phyloP scores from a whole-genome alignment of 2,888 invertebrate species.

The Dicyrtomina minuta region DNA sequence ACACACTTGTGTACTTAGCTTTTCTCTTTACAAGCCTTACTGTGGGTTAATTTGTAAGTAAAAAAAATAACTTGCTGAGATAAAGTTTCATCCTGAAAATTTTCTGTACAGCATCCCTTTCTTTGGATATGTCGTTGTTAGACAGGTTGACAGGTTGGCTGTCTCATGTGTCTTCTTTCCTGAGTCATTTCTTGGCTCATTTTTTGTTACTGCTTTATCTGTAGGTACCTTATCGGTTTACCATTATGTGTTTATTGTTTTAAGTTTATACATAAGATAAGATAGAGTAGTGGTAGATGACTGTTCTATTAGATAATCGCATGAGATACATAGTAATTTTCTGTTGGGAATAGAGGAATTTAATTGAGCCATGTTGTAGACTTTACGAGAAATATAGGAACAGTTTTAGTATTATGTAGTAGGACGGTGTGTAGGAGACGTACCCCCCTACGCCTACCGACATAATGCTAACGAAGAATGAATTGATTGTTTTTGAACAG shows the following conservation, averaged over 20 bases:
- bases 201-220: constrained; percentile 2
- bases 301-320: too few relatives aligned
- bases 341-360: too few relatives aligned
- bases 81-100: not conserved
- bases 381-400: too few relatives aligned
- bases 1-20: too few relatives aligned
- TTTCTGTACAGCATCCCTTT: not conserved
- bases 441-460: too few relatives aligned
- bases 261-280: not conserved
- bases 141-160: constrained; percentile 26
- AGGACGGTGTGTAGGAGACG: too few relatives aligned
- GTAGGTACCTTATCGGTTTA: constrained; percentile 4
- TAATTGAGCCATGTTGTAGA: too few relatives aligned
- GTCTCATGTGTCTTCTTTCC: constrained; percentile 13
- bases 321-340: too few relatives aligned
- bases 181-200: not conserved
- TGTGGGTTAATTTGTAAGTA: too few relatives aligned
- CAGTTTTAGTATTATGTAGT: too few relatives aligned
- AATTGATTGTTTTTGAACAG: constrained; percentile 59
- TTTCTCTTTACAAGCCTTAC: too few relatives aligned
- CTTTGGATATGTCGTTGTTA: constrained; percentile 6
- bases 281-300: not conserved
- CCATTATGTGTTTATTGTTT: not conserved
- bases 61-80: not conserved
- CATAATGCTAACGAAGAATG: too few relatives aligned